These are phyloP conservation scores for Takifugu flavidus DNA, from an alignment of 2,113 vertebrate species.

Conservation along the genomic window DNA sequence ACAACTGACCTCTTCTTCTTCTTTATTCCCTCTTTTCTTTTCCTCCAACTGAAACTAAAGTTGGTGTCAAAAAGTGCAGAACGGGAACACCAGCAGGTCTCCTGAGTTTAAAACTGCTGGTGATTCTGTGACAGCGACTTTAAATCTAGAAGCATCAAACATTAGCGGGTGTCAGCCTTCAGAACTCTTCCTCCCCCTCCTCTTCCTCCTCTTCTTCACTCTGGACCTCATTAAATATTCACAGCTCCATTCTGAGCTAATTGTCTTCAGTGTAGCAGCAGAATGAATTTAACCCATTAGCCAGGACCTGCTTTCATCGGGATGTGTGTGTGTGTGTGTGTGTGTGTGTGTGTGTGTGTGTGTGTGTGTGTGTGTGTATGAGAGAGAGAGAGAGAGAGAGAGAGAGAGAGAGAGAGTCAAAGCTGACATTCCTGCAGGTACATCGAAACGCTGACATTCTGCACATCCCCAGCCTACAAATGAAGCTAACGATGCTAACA, in stretches of 20 bases:
- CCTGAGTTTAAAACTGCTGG: no score
- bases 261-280: conserved; percentile 75
- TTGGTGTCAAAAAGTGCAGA: no score
- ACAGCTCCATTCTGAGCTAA: conserved; percentile 74
- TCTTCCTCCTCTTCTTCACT: conserved; percentile 46
- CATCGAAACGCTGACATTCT: no score
- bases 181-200: not conserved
- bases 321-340: conserved; percentile 37
- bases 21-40: not conserved
- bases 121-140: no score
- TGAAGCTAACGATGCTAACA: no score
- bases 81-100: not conserved
- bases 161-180: not conserved
- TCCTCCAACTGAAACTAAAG: no score
- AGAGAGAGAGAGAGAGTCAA: no score
- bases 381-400: not conserved
- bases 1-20: not conserved
- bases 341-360: conserved; percentile 34
- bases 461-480: no score
- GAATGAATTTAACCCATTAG: conserved; percentile 80
- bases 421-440: no score
- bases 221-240: conserved; percentile 77
- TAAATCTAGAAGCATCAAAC: no score
- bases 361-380: conserved; percentile 17
- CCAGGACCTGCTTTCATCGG: conserved; percentile 48